Conservation (phyloP, 2,113 vertebrate species). For the Pardalotus punctatus region DNA sequence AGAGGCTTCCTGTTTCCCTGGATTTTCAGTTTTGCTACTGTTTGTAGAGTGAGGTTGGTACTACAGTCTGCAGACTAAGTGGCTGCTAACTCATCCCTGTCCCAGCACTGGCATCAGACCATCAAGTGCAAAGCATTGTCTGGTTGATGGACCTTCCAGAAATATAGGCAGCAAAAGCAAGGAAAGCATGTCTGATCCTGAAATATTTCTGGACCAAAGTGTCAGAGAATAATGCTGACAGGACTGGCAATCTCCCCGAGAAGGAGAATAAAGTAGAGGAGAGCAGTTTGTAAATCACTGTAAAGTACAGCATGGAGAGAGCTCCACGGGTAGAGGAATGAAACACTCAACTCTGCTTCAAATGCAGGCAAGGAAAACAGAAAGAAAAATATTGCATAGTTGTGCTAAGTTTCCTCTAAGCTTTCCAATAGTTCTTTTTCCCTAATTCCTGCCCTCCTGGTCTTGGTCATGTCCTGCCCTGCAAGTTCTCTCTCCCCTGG, state of each 20-base stretch:
- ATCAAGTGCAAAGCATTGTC: neutral
- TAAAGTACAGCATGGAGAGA: neutral
- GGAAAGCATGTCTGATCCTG: slow-evolving; percentile 27
- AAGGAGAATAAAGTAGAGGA: slow-evolving; percentile 14
- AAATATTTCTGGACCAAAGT: slow-evolving; percentile 47
- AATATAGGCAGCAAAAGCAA: slow-evolving; percentile 30
- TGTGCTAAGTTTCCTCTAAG: neutral
- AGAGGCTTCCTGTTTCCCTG: slow-evolving; percentile 32
- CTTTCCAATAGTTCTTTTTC: neutral
- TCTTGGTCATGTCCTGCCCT: neutral
- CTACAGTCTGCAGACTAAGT: neutral
- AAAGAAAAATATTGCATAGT: neutral
- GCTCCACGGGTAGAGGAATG: neutral
- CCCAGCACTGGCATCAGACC: neutral
- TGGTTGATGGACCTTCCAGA: slow-evolving; percentile 22
- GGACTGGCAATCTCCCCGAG: neutral
- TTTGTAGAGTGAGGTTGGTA: neutral
- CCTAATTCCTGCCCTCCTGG: neutral
- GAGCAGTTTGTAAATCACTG: slow-evolving; percentile 49
- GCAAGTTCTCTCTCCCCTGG: neutral
- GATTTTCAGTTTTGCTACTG: slow-evolving; percentile 55
- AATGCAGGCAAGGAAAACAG: neutral
- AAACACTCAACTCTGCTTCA: neutral
- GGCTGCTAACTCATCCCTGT: slow-evolving; percentile 24
- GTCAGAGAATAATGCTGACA: slow-evolving; percentile 56